Evolutionary conservation across 2,113 vertebrate species (phyloP), one percentile per base, ranked within the genome.

Genomic region (Thomomys bottae): DNA sequence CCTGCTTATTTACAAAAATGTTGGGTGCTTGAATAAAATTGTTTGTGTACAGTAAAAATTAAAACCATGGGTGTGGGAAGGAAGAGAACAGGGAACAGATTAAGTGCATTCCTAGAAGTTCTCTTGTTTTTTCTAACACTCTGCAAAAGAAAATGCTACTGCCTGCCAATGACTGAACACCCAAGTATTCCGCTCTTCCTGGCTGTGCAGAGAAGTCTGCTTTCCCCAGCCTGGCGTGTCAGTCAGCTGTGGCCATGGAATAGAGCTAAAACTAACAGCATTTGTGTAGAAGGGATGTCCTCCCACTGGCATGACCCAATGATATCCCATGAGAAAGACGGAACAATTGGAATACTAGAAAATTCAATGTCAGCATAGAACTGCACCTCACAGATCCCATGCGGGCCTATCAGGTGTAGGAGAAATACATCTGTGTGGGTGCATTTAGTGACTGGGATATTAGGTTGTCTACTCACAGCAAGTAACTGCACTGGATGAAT

Each of bases 1-100:
- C 34, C 40, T 24, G 24, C 32, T 61, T 87, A n/a, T 59, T 82
- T 84, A 85, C 59, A 84, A 85, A 92, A 89, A 71, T 73, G 20
- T 72, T 36, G 32, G 76, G 10, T 10, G 45, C 5, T 3, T 73
- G 45, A 92, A 84, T 87, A 88, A 76, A 72, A 36, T 20, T 77
- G 59, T 57, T 34, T 72, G 66, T 72, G n/a, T 42, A 34, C 0
- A 67, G 42, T 2, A 54, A 20, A 86, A 84, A 90, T 61, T 4
- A n/a, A 42, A 80, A 42, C n/a, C 21, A 26, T 2, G 1, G 2
- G 6, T 0, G 3, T 1, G 18, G 6, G 14, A 20, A 0, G 34
- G 5, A 7, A 54, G 10, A 68, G 34, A 72, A 49, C 2, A 63
- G 70, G 26, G 3, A 21, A 49, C 7, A n/a, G 26, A 20, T 18